These are phyloP conservation scores for Sorex araneus DNA, from an alignment of 2,113 vertebrate species.

Conservation along the genomic window DNA sequence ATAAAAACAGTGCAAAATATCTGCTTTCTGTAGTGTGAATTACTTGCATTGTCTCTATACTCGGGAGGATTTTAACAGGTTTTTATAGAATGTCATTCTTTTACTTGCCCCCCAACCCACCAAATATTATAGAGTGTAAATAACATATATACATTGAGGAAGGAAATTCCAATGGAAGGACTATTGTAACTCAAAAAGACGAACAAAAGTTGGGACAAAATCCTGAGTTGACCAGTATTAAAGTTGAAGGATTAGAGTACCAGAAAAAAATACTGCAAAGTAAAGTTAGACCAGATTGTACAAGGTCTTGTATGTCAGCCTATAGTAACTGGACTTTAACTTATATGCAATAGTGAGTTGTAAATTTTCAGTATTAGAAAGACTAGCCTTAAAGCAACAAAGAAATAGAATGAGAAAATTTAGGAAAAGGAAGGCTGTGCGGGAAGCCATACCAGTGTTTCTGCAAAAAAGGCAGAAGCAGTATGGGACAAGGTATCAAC, in stretches of 20 bases:
- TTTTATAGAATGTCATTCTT: neutral
- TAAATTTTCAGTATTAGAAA: constrained; percentile 10
- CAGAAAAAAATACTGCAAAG: neutral
- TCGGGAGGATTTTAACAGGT: neutral
- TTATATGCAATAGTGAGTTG: neutral
- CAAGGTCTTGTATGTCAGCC: neutral
- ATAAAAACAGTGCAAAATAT: neutral
- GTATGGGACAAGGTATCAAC: neutral
- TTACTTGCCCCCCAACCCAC: too few species aligned
- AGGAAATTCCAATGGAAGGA: neutral
- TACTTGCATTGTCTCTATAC: neutral
- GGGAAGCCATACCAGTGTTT: neutral
- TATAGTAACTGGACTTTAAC: neutral
- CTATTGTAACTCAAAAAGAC: neutral
- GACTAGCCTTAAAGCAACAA: neutral
- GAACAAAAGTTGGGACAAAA: neutral
- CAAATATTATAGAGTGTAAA: neutral
- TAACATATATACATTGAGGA: neutral
- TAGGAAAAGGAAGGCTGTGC: neutral
- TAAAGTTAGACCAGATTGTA: neutral
- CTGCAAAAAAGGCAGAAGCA: neutral
- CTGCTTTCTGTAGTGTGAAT: neutral
- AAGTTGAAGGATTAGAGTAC: neutral
- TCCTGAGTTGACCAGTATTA: neutral
- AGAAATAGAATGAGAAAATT: neutral